Evolutionary conservation across 2,888 invertebrate species (phyloP), one percentile per base, ranked within the genome.

Genomic region (Watsonalla binaria): DNA sequence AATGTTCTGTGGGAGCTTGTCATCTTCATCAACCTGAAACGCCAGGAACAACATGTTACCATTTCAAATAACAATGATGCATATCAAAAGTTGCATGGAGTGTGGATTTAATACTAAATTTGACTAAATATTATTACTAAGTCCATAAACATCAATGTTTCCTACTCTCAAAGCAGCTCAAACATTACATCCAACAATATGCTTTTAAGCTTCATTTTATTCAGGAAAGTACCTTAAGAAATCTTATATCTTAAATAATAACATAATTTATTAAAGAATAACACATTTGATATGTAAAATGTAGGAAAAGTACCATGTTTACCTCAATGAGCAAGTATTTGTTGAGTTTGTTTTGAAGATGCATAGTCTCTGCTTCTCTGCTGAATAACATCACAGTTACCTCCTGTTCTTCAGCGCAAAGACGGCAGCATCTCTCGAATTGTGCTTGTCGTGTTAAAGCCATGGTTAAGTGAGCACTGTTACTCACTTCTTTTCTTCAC

Each of bases 321-420:
- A 94, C 94, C 92, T 93, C 92, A 70, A 95, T 92, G 69, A 93
- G 91, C 65, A 94, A 88, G 87, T 94, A 94, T 86, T 93, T 93
- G 72, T 92, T 92, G 66, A 95, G 92, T 86, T 94, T 94, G 60
- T 92, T 92, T 74, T 93, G 92, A 57, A 94, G 87, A 70, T 92
- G 92, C 84, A 92, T 91, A 72, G 92, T 92, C 77, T 92, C 92
- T 56, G 94, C 94, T 85, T 94, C 93, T 69, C 92, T 92, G 69
- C 93, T 92, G 75, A 93, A 94, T 82, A 94, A 91, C 87, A 92
- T 92, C 65, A 94, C 85, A 53, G 93, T 92, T 65, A 92, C 91
- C 72, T 92, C 91, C 66, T 91, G 91, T 72, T 92, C 92, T 64
- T 91, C 87, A 59, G 92, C 92, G 83, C 94, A 95, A 65, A 95